Evolutionary conservation across 2,888 invertebrate genomes (phyloP).

Genomic region (Osedax frankpressi): DNA sequence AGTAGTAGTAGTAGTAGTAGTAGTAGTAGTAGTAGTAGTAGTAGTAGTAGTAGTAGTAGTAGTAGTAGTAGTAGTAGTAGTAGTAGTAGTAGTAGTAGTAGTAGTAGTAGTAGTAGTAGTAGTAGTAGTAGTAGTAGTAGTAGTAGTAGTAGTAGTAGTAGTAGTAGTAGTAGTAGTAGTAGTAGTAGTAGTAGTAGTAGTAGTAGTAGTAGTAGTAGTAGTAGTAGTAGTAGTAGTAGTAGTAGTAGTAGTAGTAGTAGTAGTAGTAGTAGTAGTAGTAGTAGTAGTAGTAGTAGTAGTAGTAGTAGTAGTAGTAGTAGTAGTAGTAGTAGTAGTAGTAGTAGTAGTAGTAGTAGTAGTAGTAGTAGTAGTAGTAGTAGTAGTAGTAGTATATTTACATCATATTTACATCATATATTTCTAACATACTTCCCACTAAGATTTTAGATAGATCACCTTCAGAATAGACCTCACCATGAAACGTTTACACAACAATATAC

Average conservation of each 20-base stretch:
- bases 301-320: conserved; percentile 22
- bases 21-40: conserved; percentile 14
- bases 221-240: not conserved
- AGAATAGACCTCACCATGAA: too few species aligned
- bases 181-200: conserved; percentile 15
- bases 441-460: too few species aligned
- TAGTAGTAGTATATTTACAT: not conserved
- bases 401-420: too few species aligned
- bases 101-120: conserved; percentile 19
- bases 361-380: conserved; percentile 22
- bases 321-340: conserved; percentile 20
- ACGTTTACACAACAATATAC: too few species aligned
- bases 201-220: not conserved
- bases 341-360: conserved; percentile 22
- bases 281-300: conserved; percentile 23
- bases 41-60: conserved; percentile 19
- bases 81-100: not conserved
- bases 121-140: conserved; percentile 17
- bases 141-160: conserved; percentile 19
- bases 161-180: conserved; percentile 24
- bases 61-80: conserved; percentile 18
- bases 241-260: conserved; percentile 22
- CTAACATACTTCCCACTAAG: too few species aligned
- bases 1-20: conserved; percentile 18
- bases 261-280: conserved; percentile 23